Base-by-base conservation (phyloP, 2,113 vertebrate genomes). In the Carassius gibelio region DNA sequence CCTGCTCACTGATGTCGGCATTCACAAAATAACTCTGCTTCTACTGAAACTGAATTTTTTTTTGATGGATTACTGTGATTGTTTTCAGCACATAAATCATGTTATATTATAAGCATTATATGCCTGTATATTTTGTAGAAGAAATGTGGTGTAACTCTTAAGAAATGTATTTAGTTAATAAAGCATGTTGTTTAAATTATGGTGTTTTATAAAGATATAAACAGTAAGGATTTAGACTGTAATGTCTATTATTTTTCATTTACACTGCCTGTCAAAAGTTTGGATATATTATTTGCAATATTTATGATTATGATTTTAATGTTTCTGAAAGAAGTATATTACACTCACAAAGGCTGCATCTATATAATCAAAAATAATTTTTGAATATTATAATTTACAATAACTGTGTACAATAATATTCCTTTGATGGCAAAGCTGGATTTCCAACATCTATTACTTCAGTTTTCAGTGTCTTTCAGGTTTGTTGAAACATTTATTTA, bases 11-110 rank as follows among this genome's bases (percentile, higher is more conserved):
- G 8, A 8, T 52, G n/a, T 19, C 19, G 2, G 8, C 38, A 42
- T 79, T 62, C 57, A 66, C 13, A 81, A 66, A 66, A 26, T 59
- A 17, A 59, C 19, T 76, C 14, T 75, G 48, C 74, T 52, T 2
- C 23, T 76, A 34, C 75, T 64, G n/a, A 48, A 80, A 26, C 10
- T 1, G 3, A 26, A 26, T 26, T 42, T 52, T 8, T 62, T 55
- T 45, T 64, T 64, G 59, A 64, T 64, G n/a, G 61, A 80, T 64
- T 42, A 48, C 38, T 62, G 59, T 48, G 38, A 80, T 64, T 3
- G 23, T 64, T 64, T 48, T 48, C 8, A 0, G 8, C 21, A 81
- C 6, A 61, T 36, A 62, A 62, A 79, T 36, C 13, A 23, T 21
- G 8, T 79, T 45, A 62, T 62, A 23, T 81, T 45, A 64, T 30